Base-by-base conservation (phyloP, 2,797 vertebrate species). In the Hippocampus kuda region DNA sequence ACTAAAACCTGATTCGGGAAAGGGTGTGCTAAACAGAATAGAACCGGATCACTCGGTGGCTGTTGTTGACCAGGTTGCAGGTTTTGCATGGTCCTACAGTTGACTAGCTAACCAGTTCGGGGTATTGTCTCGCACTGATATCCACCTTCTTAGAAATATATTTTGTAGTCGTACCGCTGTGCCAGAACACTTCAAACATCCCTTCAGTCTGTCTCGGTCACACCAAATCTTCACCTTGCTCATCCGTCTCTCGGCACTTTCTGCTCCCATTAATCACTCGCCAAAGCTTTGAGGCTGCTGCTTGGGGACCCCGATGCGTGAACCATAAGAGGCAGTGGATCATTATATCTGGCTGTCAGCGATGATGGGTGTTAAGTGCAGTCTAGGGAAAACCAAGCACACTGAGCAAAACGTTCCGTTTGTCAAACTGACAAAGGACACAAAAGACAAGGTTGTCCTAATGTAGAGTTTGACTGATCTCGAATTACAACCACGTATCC, bases 381-480 rank as follows among this genome's bases (percentile, higher is more conserved):
- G 84, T 74, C 81, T 75, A 72, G 87, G 85, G 85, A 87, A 75
- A 76, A 61, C 34, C 57, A 79, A 77, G 84, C 87, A 83, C 69
- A 65, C 80, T 82, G 63, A 77, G 80, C 75, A 77, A 77, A 80
- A 75, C 73, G 70, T 76, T 63, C 18, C 22, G 83, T 86, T 83
- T 75, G 80, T 87, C 83, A 82, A 70, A 54, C 67, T 85, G 80
- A 87, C 78, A 81, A 83, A 86, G 85, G 75, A 77, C 2, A 16
- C 66, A 18, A 54, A 11, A 57, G 75, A 70, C 38, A 66, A 0
- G 5, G 41, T 61, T 49, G 42, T 70, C n/a, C 63, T 20, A 38
- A 63, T 24, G 4, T 26, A 18, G n/a, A 26, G 12, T 44, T 8
- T 16, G 22, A 42, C 4, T 3, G 1, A 62, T 22, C 11, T 9